Evolutionary conservation across 2,888 invertebrate species (phyloP).

Genomic region (Tineola bisselliella): DNA sequence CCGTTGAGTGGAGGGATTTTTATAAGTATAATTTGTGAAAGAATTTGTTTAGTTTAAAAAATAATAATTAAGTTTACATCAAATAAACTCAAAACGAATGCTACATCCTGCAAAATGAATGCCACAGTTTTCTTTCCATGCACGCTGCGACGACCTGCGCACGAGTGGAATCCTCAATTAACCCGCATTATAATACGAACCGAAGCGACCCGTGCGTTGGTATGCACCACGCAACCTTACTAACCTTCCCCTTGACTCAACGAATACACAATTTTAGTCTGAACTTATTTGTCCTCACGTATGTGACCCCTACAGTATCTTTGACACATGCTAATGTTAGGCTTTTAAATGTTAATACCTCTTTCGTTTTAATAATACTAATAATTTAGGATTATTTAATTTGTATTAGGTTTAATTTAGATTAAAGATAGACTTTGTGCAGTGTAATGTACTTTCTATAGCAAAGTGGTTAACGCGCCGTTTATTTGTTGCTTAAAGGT

Average conservation of each 20-base stretch:
- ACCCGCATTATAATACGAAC: slow-evolving; percentile 50
- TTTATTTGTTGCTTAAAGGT: too few species aligned
- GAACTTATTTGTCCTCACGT: neutral
- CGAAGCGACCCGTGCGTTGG: slow-evolving; percentile 26
- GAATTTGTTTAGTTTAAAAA: neutral
- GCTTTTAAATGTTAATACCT: too few species aligned
- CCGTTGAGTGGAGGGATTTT: neutral
- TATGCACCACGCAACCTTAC: slow-evolving; percentile 13
- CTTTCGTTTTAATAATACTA: too few species aligned
- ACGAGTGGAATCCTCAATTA: slow-evolving; percentile 46
- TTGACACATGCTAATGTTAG: neutral
- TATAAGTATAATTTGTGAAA: neutral
- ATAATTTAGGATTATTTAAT: too few species aligned
- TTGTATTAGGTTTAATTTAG: too few species aligned
- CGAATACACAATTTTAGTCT: neutral
- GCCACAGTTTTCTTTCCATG: slow-evolving; percentile 6
- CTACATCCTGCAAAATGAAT: neutral
- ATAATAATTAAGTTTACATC: too few species aligned
- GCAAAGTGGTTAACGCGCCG: too few species aligned
- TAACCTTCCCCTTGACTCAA: slow-evolving; percentile 17
- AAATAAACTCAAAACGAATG: neutral
- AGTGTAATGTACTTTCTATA: too few species aligned
- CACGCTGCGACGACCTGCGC: neutral
- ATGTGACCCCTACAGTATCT: neutral
- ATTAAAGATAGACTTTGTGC: too few species aligned